A percentile compares a stretch with the other conserved stretches of the same genome.
phyloP scores from a whole-genome alignment of 2,113 vertebrate genomes.

The Anseranas semipalmata region DNA sequence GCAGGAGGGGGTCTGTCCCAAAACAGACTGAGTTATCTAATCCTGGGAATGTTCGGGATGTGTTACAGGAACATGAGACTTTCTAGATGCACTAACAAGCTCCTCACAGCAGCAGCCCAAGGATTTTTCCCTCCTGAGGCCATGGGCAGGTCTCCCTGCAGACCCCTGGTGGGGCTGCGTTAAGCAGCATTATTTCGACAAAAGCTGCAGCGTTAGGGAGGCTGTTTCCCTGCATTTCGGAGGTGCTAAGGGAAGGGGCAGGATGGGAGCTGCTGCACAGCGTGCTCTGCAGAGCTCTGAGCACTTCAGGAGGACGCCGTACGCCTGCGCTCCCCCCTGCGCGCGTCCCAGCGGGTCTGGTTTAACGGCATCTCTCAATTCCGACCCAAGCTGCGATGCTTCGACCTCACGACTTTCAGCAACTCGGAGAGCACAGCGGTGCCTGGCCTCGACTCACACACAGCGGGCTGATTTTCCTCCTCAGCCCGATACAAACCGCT shows the following conservation, averaged over 20 bases:
- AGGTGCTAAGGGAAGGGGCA: background rate
- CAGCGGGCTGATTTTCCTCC: background rate
- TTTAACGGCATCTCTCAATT: background rate
- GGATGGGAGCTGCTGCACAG: background rate
- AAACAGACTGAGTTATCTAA: background rate
- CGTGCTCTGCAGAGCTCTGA: background rate
- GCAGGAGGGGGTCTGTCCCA: background rate
- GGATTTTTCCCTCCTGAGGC: background rate
- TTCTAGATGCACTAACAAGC: background rate
- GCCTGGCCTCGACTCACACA: accelerated
- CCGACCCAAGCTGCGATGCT: accelerated
- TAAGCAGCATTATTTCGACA: accelerated
- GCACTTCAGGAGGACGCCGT: background rate
- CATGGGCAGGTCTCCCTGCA: background rate
- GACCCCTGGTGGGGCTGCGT: background rate
- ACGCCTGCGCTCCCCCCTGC: background rate
- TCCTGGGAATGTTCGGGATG: background rate
- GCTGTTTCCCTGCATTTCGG: background rate
- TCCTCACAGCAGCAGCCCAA: background rate
- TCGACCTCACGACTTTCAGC: background rate
- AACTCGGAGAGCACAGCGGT: background rate
- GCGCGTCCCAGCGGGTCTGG: background rate
- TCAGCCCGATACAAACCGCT: background rate
- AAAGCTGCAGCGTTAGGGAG: background rate
- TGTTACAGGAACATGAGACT: background rate